phyloP scores from a whole-genome alignment of 35 echinoderm and acorn worm species.

The Heliocidaris erythrogramma region DNA sequence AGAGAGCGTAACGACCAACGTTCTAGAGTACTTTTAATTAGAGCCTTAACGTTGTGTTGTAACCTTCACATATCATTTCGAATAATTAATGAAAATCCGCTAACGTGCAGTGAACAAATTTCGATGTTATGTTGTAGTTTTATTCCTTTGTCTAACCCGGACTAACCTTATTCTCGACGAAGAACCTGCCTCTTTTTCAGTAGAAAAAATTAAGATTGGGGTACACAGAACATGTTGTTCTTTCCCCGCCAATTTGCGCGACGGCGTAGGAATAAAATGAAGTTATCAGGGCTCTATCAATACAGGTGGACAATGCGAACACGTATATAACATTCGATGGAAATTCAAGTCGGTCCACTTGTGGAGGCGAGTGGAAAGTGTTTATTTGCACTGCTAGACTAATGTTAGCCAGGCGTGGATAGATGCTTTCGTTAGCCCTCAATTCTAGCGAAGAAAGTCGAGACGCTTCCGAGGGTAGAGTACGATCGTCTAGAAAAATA shows the following conservation, averaged over 20 bases:
- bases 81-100: too few species aligned
- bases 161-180: too few species aligned
- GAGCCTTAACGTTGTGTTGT: too few species aligned
- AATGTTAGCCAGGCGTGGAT: background rate
- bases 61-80: too few species aligned
- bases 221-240: background rate
- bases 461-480: background rate
- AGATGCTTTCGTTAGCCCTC: background rate
- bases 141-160: too few species aligned
- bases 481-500: background rate
- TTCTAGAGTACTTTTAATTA: too few species aligned
- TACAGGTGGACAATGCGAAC: background rate
- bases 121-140: too few species aligned
- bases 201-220: background rate
- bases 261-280: background rate
- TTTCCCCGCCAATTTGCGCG: background rate
- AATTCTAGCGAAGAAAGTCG: constrained; percentile 8
- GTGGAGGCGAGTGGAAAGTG: background rate
- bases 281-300: background rate
- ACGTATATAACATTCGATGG: background rate
- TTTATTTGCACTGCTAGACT: constrained; percentile 11
- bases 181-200: too few species aligned
- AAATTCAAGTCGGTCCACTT: background rate
- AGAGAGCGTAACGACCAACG: too few species aligned
- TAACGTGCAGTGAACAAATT: too few species aligned